phyloP scores from a whole-genome alignment of 2,888 invertebrate species.

The Yponomeuta cagnagella region DNA sequence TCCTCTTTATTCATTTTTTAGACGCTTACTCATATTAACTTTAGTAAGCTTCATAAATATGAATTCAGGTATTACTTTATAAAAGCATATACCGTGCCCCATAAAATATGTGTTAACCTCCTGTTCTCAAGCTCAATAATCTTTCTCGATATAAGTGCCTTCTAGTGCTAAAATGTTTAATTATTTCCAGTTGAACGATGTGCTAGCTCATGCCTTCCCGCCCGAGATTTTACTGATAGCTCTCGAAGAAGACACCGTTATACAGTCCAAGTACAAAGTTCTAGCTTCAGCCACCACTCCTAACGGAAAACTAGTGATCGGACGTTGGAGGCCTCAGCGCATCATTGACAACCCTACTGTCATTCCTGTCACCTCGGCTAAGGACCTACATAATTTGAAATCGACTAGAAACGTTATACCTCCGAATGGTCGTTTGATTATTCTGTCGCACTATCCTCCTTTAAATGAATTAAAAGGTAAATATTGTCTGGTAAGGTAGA shows the following conservation, averaged over 20 bases:
- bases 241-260: background rate
- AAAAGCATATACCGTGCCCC: too few species aligned
- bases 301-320: constrained; percentile 7
- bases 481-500: too few species aligned
- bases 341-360: constrained; percentile 1
- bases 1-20: too few species aligned
- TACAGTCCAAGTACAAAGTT: background rate
- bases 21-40: too few species aligned
- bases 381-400: constrained; percentile 8
- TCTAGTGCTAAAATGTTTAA: too few species aligned
- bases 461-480: constrained; percentile 12
- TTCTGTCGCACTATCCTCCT: constrained; percentile 12
- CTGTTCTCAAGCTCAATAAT: too few species aligned
- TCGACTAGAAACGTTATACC: background rate
- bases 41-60: too few species aligned
- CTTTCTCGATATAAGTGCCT: too few species aligned
- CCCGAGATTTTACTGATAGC: constrained; percentile 1
- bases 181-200: background rate
- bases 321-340: background rate
- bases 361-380: background rate
- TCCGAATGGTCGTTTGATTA: background rate
- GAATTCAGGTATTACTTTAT: too few species aligned
- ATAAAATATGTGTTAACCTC: too few species aligned
- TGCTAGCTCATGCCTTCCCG: background rate
- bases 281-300: constrained; percentile 1